These are phyloP conservation scores for Sminthurides bifidus DNA, from an alignment of 1,140 invertebrate genomes.

Conservation along the genomic window DNA sequence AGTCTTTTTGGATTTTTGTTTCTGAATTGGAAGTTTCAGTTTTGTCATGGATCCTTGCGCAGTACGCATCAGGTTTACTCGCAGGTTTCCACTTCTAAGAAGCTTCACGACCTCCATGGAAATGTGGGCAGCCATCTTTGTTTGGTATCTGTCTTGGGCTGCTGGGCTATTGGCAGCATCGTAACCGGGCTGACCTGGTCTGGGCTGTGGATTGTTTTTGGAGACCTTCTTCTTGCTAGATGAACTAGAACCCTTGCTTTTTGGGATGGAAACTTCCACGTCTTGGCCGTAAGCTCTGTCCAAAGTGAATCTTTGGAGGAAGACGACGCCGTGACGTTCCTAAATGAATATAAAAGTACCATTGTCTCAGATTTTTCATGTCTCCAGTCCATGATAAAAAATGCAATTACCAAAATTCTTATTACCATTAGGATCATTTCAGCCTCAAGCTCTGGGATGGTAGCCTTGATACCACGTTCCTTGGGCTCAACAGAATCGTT, in stretches of 20 bases:
- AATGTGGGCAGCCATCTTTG: slow-evolving; percentile 32
- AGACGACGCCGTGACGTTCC: slow-evolving; percentile 32
- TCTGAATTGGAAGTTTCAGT: slow-evolving; percentile 29
- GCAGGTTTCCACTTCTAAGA: slow-evolving; percentile 27
- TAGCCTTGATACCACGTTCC: slow-evolving; percentile 26
- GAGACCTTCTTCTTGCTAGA: slow-evolving; percentile 22
- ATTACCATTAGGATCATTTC: slow-evolving; percentile 30
- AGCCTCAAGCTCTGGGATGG: slow-evolving; percentile 31
- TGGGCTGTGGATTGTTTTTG: background rate
- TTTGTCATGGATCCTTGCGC: slow-evolving; percentile 29
- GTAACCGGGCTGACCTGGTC: background rate
- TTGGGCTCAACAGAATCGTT: slow-evolving; percentile 30
- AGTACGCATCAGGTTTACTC: slow-evolving; percentile 30
- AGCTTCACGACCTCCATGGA: slow-evolving; percentile 33
- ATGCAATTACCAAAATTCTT: background rate
- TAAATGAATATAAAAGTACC: background rate
- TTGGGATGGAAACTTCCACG: slow-evolving; percentile 31
- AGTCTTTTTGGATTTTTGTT: slow-evolving; percentile 10
- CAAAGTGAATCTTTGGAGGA: slow-evolving; percentile 29
- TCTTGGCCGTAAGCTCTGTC: slow-evolving; percentile 31
- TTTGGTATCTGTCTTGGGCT: slow-evolving; percentile 20
- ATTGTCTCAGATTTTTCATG: no score
- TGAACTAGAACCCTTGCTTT: slow-evolving; percentile 13
- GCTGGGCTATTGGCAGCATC: slow-evolving; percentile 16
- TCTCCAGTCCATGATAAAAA: no score